phyloP scores from a whole-genome alignment of 1,140 invertebrate species.

The Drosophila kanapiae region DNA sequence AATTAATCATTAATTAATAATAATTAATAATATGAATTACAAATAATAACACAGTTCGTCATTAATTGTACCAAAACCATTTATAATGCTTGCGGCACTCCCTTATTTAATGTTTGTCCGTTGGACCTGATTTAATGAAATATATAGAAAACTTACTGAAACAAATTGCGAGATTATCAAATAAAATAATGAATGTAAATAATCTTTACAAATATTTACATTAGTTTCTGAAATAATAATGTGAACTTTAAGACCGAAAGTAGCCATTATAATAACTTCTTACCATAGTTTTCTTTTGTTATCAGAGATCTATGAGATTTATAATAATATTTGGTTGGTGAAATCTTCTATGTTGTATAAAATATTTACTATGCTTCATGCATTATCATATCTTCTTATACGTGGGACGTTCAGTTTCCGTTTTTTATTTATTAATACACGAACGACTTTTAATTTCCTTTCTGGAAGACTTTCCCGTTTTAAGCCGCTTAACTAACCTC shows the following conservation, averaged over 20 bases:
- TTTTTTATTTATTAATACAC: background rate
- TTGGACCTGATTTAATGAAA: too few species aligned
- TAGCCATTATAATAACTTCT: too few species aligned
- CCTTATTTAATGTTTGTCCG: too few species aligned
- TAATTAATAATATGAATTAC: too few species aligned
- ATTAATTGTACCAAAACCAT: too few species aligned
- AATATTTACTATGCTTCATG: background rate
- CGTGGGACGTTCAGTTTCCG: background rate
- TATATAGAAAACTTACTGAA: background rate
- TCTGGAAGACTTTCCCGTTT: background rate
- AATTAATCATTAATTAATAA: too few species aligned
- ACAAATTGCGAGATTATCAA: too few species aligned
- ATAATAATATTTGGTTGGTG: background rate
- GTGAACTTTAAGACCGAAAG: background rate
- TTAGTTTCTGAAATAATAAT: background rate
- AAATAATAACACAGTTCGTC: too few species aligned
- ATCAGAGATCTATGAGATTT: background rate
- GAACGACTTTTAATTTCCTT: background rate
- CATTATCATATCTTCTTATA: background rate
- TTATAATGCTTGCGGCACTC: too few species aligned
- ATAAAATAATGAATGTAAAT: background rate
- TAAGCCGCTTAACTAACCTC: background rate
- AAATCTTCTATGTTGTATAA: too few species aligned
- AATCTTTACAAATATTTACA: background rate
- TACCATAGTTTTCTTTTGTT: background rate